These are phyloP conservation scores for Spodoptera exigua DNA, from an alignment of 2,888 invertebrate species.

Conservation along the genomic window DNA sequence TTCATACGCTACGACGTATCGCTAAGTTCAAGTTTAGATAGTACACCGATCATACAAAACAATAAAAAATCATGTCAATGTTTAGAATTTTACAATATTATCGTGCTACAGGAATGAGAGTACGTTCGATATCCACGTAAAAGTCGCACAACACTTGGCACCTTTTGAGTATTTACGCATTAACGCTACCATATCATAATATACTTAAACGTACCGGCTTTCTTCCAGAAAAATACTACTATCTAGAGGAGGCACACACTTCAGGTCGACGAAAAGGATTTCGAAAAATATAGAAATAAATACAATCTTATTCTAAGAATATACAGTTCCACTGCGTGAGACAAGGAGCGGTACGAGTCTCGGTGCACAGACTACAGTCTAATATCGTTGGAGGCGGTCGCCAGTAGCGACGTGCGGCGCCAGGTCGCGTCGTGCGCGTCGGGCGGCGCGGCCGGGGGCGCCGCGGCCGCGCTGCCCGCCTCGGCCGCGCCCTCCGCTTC, in stretches of 20 bases:
- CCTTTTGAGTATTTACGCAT: constrained; percentile 86
- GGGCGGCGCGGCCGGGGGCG: constrained; percentile 22
- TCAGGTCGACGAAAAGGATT: constrained; percentile 81
- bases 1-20: constrained; percentile 71
- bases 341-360: constrained; percentile 10
- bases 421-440: constrained; percentile 49
- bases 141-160: constrained; percentile 72
- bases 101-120: constrained; percentile 85
- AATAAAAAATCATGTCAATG: constrained; percentile 61
- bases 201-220: constrained; percentile 71
- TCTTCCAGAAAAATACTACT: constrained; percentile 68
- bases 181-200: constrained; percentile 60
- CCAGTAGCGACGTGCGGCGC: constrained; percentile 67
- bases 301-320: constrained; percentile 68
- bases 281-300: constrained; percentile 82
- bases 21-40: constrained; percentile 72
- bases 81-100: constrained; percentile 74
- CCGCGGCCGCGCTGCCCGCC: constrained; percentile 35
- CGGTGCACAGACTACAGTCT: constrained; percentile 67
- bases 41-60: constrained; percentile 56
- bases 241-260: constrained; percentile 82
- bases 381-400: constrained; percentile 77
- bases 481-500: constrained; percentile 15
- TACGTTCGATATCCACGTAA: constrained; percentile 67
- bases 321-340: constrained; percentile 37